Conservation (phyloP, 2,797 vertebrate species). For the Halcyon smyrnensis region DNA sequence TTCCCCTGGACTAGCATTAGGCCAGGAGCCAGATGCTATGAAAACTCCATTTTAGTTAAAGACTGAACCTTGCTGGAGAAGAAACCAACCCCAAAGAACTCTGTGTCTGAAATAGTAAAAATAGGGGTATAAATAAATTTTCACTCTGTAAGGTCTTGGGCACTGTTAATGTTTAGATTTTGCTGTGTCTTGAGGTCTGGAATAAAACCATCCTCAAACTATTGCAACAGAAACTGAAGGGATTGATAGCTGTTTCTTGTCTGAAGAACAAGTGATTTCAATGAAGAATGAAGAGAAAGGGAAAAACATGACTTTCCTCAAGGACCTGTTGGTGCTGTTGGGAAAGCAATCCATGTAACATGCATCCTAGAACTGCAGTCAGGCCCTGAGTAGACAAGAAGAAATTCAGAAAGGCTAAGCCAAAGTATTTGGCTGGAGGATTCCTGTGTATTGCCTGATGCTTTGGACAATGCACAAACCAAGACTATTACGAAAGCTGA, state of each 20-base stretch:
- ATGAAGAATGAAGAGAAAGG: neutral
- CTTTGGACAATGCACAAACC: fast-evolving
- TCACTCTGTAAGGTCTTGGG: neutral
- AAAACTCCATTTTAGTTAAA: slow-evolving; percentile 3
- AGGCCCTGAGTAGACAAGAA: neutral
- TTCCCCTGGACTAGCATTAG: slow-evolving; percentile 18
- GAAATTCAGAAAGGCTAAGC: neutral
- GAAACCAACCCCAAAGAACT: neutral
- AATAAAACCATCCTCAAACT: neutral
- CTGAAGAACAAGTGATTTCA: neutral
- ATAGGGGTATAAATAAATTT: neutral
- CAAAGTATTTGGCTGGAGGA: neutral
- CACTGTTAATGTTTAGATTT: neutral
- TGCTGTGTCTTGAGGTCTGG: neutral
- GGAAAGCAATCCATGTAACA: neutral
- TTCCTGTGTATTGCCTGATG: neutral
- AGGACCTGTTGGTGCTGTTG: fast-evolving
- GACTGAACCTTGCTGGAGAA: neutral
- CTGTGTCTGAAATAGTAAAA: neutral
- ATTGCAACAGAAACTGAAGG: neutral
- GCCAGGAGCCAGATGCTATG: neutral
- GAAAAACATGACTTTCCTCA: neutral
- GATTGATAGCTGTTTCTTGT: neutral
- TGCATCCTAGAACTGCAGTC: fast-evolving
- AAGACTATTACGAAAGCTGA: neutral